Evolutionary conservation across 2,797 vertebrate genomes (phyloP), one percentile per base, ranked within the genome.

Genomic region (Austrolebias charrua): DNA sequence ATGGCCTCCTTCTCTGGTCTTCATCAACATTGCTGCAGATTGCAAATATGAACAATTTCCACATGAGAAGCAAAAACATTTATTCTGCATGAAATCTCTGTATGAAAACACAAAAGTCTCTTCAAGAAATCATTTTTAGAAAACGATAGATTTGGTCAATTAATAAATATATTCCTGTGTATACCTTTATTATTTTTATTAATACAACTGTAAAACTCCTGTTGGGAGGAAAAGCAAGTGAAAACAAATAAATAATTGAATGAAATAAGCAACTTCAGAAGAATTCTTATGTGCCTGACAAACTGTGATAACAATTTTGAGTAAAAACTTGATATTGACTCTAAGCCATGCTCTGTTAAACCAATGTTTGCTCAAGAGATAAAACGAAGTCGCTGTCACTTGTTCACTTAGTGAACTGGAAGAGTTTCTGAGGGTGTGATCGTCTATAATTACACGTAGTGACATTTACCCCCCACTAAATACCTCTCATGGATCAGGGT

Each of bases 241-340:
- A 19, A 18, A 58, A 35, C 33, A 35, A 46, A 42, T 42, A 44
- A 44, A 15, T 5, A 48, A 48, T 24, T 24, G 3, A 24, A 47
- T 6, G 20, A 79, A 85, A 65, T 6, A 33, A 42, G 49, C 52
- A 44, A 75, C 76, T 83, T 84, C 71, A 56, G 61, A 80, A 60
- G 62, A 76, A 61, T 66, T 73, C 60, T 48, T 58, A 63, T 44
- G 72, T 71, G 85, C 73, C 84, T 90, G 89, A 89, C 83, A 86
- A 82, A 72, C n/a, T 40, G 70, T 71, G 87, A 92, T 86, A 85
- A 84, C 72, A 69, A 69, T 79, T 73, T 78, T 61, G 69, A 80
- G 72, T 64, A 84, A 84, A 78, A 89, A 86, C 83, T 90, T 83
- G 73, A 81, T 86, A 65, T 73, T 78, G 80, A 86, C 88, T 85